Evolutionary conservation across 2,113 vertebrate species (phyloP).

Genomic region (Indicator maculatus): DNA sequence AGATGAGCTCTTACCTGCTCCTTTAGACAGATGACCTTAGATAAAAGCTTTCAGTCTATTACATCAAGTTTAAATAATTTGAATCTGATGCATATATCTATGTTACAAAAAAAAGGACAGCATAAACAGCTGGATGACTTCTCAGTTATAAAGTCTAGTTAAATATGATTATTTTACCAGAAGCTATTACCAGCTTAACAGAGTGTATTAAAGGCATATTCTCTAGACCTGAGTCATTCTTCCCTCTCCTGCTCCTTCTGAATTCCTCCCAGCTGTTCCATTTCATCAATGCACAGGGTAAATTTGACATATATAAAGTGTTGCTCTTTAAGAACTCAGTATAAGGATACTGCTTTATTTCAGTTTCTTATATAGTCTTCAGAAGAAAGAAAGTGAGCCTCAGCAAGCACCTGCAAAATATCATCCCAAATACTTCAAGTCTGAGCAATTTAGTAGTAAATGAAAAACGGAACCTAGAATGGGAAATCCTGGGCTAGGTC

Average conservation of each 20-base stretch:
- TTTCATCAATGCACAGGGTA: neutral
- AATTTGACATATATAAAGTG: neutral
- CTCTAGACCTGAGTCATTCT: neutral
- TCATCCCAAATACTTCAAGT: neutral
- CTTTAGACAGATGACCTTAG: neutral
- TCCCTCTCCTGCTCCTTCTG: neutral
- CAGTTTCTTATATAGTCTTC: neutral
- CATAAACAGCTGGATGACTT: neutral
- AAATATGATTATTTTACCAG: neutral
- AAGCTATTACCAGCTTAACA: neutral
- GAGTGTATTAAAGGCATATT: neutral
- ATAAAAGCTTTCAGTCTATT: neutral
- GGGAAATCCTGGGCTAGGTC: neutral
- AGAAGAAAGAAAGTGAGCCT: neutral
- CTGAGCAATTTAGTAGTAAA: neutral
- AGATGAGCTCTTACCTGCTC: neutral
- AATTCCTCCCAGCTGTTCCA: neutral
- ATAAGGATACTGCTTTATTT: neutral
- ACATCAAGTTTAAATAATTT: neutral
- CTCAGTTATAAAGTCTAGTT: neutral
- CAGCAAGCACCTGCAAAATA: neutral
- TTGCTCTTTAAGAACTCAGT: neutral
- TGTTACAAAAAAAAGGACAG: neutral
- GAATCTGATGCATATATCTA: neutral
- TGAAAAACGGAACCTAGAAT: neutral